phyloP scores from a whole-genome alignment of 2,113 vertebrate genomes.

The Athene cunicularia region DNA sequence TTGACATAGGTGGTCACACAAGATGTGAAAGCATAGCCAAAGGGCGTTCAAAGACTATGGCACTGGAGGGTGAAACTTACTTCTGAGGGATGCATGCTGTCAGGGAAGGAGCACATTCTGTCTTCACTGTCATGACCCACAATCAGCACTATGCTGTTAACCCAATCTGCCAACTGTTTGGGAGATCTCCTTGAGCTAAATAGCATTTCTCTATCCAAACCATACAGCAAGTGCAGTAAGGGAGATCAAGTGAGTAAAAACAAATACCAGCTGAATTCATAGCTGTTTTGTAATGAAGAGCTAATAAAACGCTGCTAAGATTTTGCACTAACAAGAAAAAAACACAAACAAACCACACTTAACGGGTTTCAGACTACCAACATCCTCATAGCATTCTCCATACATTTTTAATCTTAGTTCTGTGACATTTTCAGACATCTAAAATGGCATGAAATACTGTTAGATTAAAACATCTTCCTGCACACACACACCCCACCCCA shows the following conservation, averaged over 20 bases:
- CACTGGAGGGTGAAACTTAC: fast-evolving
- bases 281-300: neutral
- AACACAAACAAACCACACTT: neutral
- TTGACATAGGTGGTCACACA: neutral
- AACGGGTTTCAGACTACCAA: neutral
- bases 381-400: neutral
- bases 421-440: neutral
- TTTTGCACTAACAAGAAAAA: neutral
- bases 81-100: neutral
- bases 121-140: neutral
- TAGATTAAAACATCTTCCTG: neutral
- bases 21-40: neutral
- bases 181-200: neutral
- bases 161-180: neutral
- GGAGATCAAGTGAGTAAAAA: neutral
- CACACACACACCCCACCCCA: neutral
- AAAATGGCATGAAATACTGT: neutral
- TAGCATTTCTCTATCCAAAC: neutral
- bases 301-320: neutral
- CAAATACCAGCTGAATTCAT: neutral
- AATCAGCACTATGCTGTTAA: fast-evolving
- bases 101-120: fast-evolving
- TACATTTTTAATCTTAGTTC: neutral
- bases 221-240: neutral
- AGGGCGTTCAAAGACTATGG: neutral